phyloP scores from a whole-genome alignment of 2,888 invertebrate species.

The Dolichomitus sp. region DNA sequence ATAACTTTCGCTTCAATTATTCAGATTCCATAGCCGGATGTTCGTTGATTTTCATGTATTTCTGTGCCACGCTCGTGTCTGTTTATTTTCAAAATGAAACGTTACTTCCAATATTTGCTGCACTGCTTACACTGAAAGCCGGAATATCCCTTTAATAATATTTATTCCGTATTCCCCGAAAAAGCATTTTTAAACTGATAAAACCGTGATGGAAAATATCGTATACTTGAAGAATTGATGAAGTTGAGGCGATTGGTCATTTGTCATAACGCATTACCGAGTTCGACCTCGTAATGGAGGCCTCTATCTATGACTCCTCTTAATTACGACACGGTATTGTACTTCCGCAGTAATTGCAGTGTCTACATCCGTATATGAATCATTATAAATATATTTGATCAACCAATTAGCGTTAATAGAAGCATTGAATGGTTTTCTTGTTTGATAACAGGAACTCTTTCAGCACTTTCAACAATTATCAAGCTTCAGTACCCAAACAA shows the following conservation, averaged over 20 bases:
- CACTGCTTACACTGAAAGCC: not conserved
- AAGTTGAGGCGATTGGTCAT: not conserved
- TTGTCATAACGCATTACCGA: not conserved
- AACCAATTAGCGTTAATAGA: not conserved
- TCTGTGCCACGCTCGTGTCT: not conserved
- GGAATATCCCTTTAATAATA: not conserved
- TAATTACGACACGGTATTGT: not conserved
- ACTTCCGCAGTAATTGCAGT: slow-evolving; percentile 4
- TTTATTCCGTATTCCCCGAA: slow-evolving; percentile 24
- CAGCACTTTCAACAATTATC: not conserved
- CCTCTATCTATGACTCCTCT: not conserved
- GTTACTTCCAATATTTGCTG: not conserved
- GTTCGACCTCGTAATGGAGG: slow-evolving; percentile 23
- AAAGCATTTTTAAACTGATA: not conserved
- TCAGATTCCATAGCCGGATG: not conserved
- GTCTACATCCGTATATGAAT: not conserved
- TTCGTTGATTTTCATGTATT: not conserved
- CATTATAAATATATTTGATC: not conserved
- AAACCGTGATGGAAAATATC: not conserved
- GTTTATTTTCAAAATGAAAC: not conserved
- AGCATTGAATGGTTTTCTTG: not conserved
- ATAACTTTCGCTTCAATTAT: slow-evolving; percentile 20
- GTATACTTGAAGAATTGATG: not conserved
- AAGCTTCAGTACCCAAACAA: not conserved
- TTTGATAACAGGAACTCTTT: not conserved